Conservation (phyloP, 2,888 invertebrate species). For the Ochropleura leucogaster region DNA sequence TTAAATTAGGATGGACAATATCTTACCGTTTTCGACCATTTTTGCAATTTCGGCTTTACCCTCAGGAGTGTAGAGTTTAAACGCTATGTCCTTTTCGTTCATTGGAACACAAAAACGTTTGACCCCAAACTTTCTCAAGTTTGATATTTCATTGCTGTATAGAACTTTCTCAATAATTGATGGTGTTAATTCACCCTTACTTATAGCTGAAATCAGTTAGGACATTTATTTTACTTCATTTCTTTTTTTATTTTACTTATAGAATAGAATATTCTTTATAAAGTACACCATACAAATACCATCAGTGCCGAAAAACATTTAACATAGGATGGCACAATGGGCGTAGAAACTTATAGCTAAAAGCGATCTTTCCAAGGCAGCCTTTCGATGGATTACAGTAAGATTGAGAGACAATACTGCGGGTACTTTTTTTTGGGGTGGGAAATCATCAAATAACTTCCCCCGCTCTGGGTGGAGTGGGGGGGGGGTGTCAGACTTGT, state of each 20-base stretch:
- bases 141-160: conserved; percentile 6
- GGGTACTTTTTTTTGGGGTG: too few relatives aligned
- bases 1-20: not conserved
- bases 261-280: too few relatives aligned
- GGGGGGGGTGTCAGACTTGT: too few relatives aligned
- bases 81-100: conserved; percentile 8
- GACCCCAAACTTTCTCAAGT: not conserved
- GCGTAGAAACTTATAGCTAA: too few relatives aligned
- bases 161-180: conserved; percentile 33
- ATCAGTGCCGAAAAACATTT: too few relatives aligned
- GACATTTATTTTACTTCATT: not conserved
- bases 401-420: too few relatives aligned
- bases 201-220: conserved; percentile 37
- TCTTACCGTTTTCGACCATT: conserved; percentile 28
- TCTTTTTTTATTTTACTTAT: not conserved
- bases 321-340: too few relatives aligned
- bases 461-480: too few relatives aligned
- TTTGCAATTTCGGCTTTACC: conserved; percentile 25
- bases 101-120: not conserved
- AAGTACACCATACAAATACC: too few relatives aligned
- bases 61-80: conserved; percentile 7
- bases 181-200: conserved; percentile 32
- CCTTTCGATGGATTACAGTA: too few relatives aligned
- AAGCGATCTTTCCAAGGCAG: too few relatives aligned
- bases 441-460: too few relatives aligned